Evolutionary conservation across 1,140 invertebrate genomes (phyloP), one percentile per base, ranked within the genome.

Genomic region (Lasaia peninsularis): DNA sequence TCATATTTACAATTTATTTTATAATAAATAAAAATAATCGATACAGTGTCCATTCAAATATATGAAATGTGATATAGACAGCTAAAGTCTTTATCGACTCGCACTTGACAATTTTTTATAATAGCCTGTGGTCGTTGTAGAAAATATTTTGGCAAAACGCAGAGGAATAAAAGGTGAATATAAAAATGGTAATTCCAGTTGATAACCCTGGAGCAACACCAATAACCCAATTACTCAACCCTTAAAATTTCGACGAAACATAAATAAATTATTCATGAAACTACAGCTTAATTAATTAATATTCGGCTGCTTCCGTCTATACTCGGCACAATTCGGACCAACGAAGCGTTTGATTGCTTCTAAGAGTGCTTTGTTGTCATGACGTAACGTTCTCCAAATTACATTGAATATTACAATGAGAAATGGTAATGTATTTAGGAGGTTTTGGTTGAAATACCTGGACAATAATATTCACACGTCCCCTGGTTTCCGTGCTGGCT

Each of bases 321-420:
- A 54, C 40, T 60, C 63, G 34, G 49, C 59, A 61, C 58, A 54
- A 44, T 68, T 65, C 66, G 58, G 66, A 31, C 56, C 66, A 62
- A 53, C 63, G 66, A 65, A 65, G 56, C 66, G 57, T 65, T 60
- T 65, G 66, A 68, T 68, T 68, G 58, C 57, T 61, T 44, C 48
- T 54, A 54, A 53, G 54, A 52, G 62, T 34, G 40, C 40, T 65
- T 60, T 64, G 64, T 69, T 66, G 62, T 60, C 55, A 58, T 55
- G 57, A 40, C 54, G 35, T 63, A 66, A 44, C 63, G 52, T 35
- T 63, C 40, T 21, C 16, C 10, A 32, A 59, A 59, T 63, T 56
- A 63, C 31, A 59, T 56, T 59, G 20, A 44, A 44, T 44, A 44
- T 44, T 44, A 14, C 14, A 44, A 44, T 20, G 37, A 44, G 37